These are phyloP conservation scores for Hylaea fasciaria DNA, from an alignment of 2,888 invertebrate genomes.

Conservation along the genomic window DNA sequence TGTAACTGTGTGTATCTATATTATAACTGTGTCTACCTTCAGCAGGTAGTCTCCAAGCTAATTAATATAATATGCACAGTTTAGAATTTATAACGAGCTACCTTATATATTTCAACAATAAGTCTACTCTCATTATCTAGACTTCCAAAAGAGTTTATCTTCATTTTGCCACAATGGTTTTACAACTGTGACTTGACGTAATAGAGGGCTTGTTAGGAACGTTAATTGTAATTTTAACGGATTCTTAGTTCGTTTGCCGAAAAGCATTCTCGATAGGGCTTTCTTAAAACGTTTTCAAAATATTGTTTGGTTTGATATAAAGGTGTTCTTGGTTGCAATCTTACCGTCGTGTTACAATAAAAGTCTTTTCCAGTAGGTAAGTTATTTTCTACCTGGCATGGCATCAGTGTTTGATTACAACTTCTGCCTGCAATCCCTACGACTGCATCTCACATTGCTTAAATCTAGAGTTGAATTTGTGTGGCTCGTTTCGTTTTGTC, in stretches of 20 bases:
- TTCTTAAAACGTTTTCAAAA: no score
- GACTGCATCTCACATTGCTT: no score
- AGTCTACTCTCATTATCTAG: constrained; percentile 13
- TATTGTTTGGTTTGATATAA: no score
- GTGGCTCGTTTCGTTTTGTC: no score
- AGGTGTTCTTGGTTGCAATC: no score
- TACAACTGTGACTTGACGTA: neutral
- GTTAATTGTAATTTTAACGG: neutral
- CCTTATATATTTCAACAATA: neutral
- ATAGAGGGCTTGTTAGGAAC: neutral
- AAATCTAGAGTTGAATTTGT: no score
- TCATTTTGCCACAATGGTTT: constrained; percentile 7
- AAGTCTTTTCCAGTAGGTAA: no score
- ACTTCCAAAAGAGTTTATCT: constrained; percentile 1
- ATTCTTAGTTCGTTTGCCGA: neutral
- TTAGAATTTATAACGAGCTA: constrained; percentile 12
- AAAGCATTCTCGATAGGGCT: no score
- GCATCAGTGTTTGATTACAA: no score
- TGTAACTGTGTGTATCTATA: neutral
- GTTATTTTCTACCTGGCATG: no score
- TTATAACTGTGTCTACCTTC: neutral
- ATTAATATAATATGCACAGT: neutral
- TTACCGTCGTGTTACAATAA: no score
- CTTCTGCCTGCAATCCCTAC: no score
- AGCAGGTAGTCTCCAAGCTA: neutral